These are phyloP conservation scores for Gryon sp. DNA, from an alignment of 1,140 invertebrate genomes.

Conservation along the genomic window DNA sequence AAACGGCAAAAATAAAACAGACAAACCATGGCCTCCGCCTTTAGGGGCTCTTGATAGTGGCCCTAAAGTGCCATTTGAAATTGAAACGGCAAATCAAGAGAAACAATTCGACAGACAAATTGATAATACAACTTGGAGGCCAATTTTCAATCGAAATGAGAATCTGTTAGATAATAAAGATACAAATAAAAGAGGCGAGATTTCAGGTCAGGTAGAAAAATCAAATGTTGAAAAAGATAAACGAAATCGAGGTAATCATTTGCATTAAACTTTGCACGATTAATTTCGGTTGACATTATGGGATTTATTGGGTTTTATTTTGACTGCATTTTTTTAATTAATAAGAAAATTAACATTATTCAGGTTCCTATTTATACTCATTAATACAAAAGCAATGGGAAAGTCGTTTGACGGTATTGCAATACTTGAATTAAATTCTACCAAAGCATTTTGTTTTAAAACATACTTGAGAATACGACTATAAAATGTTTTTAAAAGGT, in stretches of 20 bases:
- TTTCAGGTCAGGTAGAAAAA: constrained; percentile 17
- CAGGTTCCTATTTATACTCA: too few species aligned
- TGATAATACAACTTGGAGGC: constrained; percentile 24
- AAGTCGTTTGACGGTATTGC: too few species aligned
- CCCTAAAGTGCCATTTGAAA: constrained; percentile 34
- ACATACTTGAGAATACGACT: too few species aligned
- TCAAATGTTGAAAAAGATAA: background rate
- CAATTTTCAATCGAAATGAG: background rate
- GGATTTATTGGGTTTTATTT: too few species aligned
- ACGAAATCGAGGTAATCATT: constrained; percentile 14
- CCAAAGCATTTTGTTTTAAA: too few species aligned
- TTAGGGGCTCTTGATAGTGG: constrained; percentile 28
- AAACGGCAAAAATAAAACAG: constrained; percentile 3
- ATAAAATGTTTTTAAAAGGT: too few species aligned
- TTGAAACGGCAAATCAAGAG: constrained; percentile 9
- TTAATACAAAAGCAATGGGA: too few species aligned
- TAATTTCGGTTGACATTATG: background rate
- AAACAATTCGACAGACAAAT: constrained; percentile 20
- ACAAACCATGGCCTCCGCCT: constrained; percentile 28
- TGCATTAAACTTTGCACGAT: background rate
- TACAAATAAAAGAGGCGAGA: too few species aligned
- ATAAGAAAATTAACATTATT: too few species aligned
- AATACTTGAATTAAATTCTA: too few species aligned
- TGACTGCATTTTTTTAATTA: too few species aligned
- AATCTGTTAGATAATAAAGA: background rate